Evolutionary conservation across 1,140 invertebrate species (phyloP).

Genomic region (Gryon sp.): DNA sequence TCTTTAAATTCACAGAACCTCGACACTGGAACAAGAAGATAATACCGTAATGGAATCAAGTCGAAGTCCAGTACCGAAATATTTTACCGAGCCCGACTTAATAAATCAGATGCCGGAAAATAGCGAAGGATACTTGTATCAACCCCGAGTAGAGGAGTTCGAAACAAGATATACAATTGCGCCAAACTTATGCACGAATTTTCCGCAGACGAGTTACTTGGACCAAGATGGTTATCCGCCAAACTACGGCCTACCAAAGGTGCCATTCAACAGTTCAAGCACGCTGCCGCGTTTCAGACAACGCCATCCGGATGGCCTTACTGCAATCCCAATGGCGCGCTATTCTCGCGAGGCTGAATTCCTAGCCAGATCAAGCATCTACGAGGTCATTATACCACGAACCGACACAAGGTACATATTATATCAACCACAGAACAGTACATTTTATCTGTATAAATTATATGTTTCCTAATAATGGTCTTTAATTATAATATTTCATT

Average conservation of each 20-base stretch:
- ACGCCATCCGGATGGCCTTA: slow-evolving; percentile 74
- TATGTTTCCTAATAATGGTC: neutral
- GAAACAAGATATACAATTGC: slow-evolving; percentile 51
- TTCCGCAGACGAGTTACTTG: slow-evolving; percentile 76
- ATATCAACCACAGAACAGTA: too few species aligned
- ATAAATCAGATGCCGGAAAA: slow-evolving; percentile 74
- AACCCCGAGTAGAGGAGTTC: slow-evolving; percentile 60
- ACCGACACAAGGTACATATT: slow-evolving; percentile 80
- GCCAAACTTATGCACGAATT: slow-evolving; percentile 68
- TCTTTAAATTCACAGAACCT: slow-evolving; percentile 61
- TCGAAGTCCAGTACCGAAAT: slow-evolving; percentile 68
- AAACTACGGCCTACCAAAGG: slow-evolving; percentile 88
- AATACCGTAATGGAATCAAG: slow-evolving; percentile 55
- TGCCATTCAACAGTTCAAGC: slow-evolving; percentile 80
- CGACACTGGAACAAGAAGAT: slow-evolving; percentile 68
- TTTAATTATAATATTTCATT: too few species aligned
- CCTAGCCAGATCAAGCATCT: slow-evolving; percentile 80
- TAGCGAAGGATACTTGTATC: slow-evolving; percentile 58
- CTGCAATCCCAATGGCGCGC: slow-evolving; percentile 82
- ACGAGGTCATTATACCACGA: slow-evolving; percentile 67
- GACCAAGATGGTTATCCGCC: slow-evolving; percentile 88
- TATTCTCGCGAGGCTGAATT: slow-evolving; percentile 86
- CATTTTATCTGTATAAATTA: too few species aligned
- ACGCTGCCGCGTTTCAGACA: slow-evolving; percentile 78
- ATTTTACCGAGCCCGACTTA: slow-evolving; percentile 74